These are phyloP conservation scores for Periophthalmodon schlosseri DNA, from an alignment of 2,113 vertebrate genomes.

Conservation along the genomic window DNA sequence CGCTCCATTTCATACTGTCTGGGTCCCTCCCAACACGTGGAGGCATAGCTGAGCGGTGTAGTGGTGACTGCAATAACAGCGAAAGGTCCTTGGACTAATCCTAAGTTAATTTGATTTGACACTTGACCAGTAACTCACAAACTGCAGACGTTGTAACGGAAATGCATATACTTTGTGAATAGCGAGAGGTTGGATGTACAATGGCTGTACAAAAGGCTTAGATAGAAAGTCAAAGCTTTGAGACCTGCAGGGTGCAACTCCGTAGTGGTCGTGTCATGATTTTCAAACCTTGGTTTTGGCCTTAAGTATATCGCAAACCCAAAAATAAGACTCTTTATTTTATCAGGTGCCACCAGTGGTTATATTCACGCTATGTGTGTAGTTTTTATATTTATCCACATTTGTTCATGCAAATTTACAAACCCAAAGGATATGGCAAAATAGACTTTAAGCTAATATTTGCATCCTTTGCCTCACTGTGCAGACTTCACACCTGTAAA, in stretches of 20 bases:
- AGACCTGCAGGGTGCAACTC: neutral
- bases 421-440: neutral
- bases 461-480: neutral
- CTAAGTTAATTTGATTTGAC: constrained; percentile 62
- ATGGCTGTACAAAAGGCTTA: neutral
- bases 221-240: neutral
- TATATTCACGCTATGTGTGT: neutral
- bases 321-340: too few species aligned
- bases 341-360: neutral
- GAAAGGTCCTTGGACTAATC: constrained; percentile 45
- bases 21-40: constrained; percentile 55
- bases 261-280: neutral
- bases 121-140: constrained; percentile 10
- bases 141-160: neutral
- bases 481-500: neutral
- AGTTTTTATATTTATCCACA: too few species aligned
- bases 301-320: neutral
- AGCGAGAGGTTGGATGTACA: neutral
- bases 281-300: neutral
- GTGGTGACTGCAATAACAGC: constrained; percentile 14
- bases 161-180: constrained; percentile 1
- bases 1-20: constrained; percentile 76
- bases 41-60: constrained; percentile 19
- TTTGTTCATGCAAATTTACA: neutral
- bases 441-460: neutral